Base-by-base conservation (phyloP, 2,888 invertebrate genomes). In the Leptinotarsa tumamoca region DNA sequence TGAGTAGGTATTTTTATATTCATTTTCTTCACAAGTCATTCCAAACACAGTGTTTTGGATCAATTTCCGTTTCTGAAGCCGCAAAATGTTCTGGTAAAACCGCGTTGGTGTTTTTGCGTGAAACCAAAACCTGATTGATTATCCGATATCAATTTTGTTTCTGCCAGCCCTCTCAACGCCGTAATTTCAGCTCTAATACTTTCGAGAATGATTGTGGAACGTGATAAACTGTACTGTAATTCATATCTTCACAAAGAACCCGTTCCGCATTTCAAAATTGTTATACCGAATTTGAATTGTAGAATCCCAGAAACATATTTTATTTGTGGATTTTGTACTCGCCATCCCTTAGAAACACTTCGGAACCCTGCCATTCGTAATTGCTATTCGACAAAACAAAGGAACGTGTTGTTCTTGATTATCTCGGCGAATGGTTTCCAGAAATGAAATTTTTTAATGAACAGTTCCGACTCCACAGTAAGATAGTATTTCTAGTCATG, bases 271-370 rank as follows among this genome's bases (percentile, higher is more conserved):
- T n/a, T n/a, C 7, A 18, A 68, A 68, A 54, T 33, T 27, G 17
- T 52, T n/a, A 68, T 27, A 68, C 52, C 50, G 23, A 27, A 68
- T 50, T 52, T 68, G 33, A 68, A 68, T 68, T 54, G 52, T 67
- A 18, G n/a, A 67, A 67, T 67, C 49, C 5, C 67, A 67, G 67
- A 49, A 67, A 67, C 67, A 67, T 49, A 67, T 67, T 67, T 49
- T n/a, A 49, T 67, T 23, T 67, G 49, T 21, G 14, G 18, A 67
- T 67, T 67, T 49, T 14, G 14, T 54, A 33, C 13, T 68, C 68
- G 14, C 54, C 33, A 33, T 23, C 18, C 17, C 54, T 68, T 4
- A 21, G 33, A 33, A 52, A 68, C 18, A 68, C 54, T 15, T 23
- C n/a, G 14, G 33, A 23, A 54, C 18, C 17, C 21, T 68, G n/a